Evolutionary conservation across 37 sponge, comb jelly and placozoan genomes (phyloP).

Genomic region (Amphimedon queenslandica): DNA sequence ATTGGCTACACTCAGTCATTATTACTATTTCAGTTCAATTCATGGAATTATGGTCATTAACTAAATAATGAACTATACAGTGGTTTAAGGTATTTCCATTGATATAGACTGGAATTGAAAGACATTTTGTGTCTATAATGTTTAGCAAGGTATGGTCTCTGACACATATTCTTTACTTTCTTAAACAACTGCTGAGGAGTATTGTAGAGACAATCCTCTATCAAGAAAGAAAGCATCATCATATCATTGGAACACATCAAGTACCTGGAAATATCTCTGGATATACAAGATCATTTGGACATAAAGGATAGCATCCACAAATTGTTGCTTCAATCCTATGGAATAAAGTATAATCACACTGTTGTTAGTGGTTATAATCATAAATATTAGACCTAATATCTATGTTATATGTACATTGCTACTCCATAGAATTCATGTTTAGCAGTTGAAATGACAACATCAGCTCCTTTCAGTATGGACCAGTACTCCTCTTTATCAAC

Average conservation of each 20-base stretch:
- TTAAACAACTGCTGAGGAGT: slow-evolving; percentile 83
- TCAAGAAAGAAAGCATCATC: too few relatives aligned
- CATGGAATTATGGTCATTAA: too few relatives aligned
- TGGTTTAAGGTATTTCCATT: not conserved
- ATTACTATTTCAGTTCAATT: too few relatives aligned
- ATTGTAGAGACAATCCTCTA: slow-evolving; percentile 80
- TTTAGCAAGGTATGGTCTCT: slow-evolving; percentile 49
- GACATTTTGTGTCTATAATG: not conserved
- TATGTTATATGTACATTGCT: slow-evolving; percentile 59
- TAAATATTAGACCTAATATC: too few relatives aligned
- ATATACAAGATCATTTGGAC: slow-evolving; percentile 90
- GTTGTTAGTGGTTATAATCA: slow-evolving; percentile 17
- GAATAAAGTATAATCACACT: too few relatives aligned
- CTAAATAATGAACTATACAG: too few relatives aligned
- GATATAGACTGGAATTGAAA: not conserved
- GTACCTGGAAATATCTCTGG: slow-evolving; percentile 89
- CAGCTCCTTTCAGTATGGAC: slow-evolving; percentile 41
- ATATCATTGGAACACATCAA: too few relatives aligned
- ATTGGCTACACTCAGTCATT: too few relatives aligned
- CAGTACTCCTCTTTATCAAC: slow-evolving; percentile 50
- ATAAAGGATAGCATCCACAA: slow-evolving; percentile 85
- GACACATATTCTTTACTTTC: slow-evolving; percentile 65
- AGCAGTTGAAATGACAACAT: slow-evolving; percentile 89
- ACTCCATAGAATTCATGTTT: slow-evolving; percentile 92
- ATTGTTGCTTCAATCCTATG: slow-evolving; percentile 74